These are phyloP conservation scores for Meandrina meandrites DNA, from an alignment of 92 coral and sea anemone genomes.

Conservation along the genomic window DNA sequence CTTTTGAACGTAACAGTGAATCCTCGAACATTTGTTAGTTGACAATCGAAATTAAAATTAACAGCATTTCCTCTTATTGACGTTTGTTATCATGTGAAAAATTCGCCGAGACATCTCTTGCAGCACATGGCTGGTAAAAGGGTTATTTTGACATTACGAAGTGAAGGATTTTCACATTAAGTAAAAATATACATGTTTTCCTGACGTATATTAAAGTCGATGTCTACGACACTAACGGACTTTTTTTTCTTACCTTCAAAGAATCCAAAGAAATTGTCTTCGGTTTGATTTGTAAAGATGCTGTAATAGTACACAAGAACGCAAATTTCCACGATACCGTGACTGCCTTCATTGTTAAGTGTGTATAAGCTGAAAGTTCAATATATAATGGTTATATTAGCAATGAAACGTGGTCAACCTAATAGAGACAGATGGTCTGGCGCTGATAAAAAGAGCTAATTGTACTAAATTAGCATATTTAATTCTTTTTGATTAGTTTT, in stretches of 20 bases:
- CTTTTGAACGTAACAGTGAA: no score
- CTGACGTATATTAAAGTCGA: no score
- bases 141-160: no score
- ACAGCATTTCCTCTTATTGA: no score
- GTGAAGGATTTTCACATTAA: background rate
- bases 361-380: background rate
- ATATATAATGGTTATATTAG: background rate
- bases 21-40: no score
- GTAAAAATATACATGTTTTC: background rate
- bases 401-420: background rate
- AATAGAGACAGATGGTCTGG: background rate
- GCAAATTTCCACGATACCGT: background rate
- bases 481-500: background rate
- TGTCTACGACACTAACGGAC: background rate
- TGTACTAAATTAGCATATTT: background rate
- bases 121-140: no score
- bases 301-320: background rate
- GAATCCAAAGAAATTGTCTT: background rate
- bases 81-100: no score
- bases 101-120: no score
- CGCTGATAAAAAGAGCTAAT: background rate
- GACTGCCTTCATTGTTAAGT: background rate
- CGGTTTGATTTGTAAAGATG: background rate
- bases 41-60: no score
- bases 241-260: conserved; percentile 4